These are phyloP conservation scores for Dicrostonyx torquatus DNA, from an alignment of 2,797 vertebrate species.

Conservation along the genomic window DNA sequence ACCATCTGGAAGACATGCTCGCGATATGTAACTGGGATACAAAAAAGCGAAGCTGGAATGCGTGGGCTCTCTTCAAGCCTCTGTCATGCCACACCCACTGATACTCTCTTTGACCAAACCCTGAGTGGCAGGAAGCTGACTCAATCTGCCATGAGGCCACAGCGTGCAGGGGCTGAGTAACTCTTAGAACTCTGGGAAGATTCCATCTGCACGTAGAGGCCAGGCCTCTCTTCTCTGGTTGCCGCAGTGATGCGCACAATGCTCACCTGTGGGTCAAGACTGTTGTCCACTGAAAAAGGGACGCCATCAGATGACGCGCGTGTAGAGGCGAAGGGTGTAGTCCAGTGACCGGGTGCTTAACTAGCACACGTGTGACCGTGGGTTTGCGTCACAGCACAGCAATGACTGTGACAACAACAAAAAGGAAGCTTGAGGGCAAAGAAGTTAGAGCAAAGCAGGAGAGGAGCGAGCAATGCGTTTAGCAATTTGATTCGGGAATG, in stretches of 20 bases:
- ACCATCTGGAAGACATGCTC: neutral
- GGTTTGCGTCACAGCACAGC: neutral
- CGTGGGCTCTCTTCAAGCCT: neutral
- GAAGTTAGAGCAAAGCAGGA: neutral
- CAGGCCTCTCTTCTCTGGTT: conserved; percentile 9
- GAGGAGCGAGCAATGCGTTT: neutral
- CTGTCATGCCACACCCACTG: neutral
- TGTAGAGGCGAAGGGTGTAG: neutral
- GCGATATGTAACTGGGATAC: neutral
- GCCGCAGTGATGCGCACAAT: neutral
- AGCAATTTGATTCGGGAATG: conserved; percentile 6
- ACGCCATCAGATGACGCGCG: fast-evolving
- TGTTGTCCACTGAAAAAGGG: neutral
- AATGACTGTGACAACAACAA: neutral
- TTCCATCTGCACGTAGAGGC: neutral
- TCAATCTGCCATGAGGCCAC: neutral
- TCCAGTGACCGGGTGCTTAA: neutral
- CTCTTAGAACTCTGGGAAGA: neutral
- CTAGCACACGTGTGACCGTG: too few species aligned
- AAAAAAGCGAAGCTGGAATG: neutral
- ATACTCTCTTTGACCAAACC: conserved; percentile 20
- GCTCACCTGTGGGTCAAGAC: neutral
- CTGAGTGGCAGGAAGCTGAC: neutral
- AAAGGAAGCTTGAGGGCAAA: neutral
- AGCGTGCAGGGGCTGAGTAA: neutral